These are phyloP conservation scores for Copidosoma aretas DNA, from an alignment of 2,888 invertebrate species.

Conservation along the genomic window DNA sequence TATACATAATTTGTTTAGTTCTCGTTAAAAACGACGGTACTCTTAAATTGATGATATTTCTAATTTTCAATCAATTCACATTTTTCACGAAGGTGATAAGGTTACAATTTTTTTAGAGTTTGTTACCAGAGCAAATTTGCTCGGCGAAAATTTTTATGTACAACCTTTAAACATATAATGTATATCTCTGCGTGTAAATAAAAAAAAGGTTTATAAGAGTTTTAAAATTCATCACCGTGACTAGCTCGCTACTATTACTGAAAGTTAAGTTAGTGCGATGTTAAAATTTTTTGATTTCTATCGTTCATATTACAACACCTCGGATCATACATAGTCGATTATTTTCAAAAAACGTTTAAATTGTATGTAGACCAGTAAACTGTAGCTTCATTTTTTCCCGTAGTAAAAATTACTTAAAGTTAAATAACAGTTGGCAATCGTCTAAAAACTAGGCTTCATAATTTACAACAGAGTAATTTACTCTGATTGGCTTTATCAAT, in stretches of 20 bases:
- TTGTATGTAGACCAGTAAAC: conserved; percentile 31
- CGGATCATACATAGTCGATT: conserved; percentile 21
- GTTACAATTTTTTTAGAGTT: conserved; percentile 15
- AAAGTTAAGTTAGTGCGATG: conserved; percentile 23
- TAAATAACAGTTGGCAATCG: conserved; percentile 32
- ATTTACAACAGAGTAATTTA: conserved; percentile 11
- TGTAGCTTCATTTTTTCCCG: conserved; percentile 25
- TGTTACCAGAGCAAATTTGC: background rate
- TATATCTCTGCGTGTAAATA: conserved; percentile 30
- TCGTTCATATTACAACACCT: conserved; percentile 9
- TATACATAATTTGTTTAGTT: conserved; percentile 34
- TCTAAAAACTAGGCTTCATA: conserved; percentile 25
- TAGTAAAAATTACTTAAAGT: conserved; percentile 30
- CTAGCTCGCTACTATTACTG: conserved; percentile 36
- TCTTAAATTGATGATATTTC: conserved; percentile 19
- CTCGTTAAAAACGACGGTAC: conserved; percentile 21
- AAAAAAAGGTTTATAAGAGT: conserved; percentile 28
- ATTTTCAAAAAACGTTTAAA: conserved; percentile 11
- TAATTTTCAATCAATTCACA: conserved; percentile 26
- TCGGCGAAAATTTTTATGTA: background rate
- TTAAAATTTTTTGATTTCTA: conserved; percentile 25
- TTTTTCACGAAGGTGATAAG: conserved; percentile 21
- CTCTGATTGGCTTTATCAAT: conserved; percentile 7
- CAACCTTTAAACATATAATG: conserved; percentile 33
- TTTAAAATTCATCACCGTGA: conserved; percentile 31